These are phyloP conservation scores for Tryphoninae sp. DNA, from an alignment of 2,888 invertebrate species.

Conservation along the genomic window DNA sequence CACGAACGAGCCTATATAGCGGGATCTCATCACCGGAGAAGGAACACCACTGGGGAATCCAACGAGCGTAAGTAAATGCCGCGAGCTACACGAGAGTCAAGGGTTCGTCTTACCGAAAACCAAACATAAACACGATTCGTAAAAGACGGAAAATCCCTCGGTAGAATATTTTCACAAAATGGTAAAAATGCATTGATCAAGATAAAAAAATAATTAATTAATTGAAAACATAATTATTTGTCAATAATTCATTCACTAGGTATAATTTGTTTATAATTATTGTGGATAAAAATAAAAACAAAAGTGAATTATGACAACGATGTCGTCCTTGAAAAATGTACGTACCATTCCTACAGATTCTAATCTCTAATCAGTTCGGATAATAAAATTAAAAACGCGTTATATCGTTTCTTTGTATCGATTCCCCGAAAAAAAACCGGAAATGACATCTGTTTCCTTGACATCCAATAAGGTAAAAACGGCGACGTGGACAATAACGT, in stretches of 20 bases:
- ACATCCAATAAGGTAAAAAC: slow-evolving; percentile 21
- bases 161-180: background rate
- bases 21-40: slow-evolving; percentile 40
- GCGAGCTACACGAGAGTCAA: slow-evolving; percentile 1
- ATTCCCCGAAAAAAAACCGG: slow-evolving; percentile 6
- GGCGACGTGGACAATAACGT: background rate
- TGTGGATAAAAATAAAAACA: too few relatives aligned
- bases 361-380: background rate
- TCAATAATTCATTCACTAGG: too few relatives aligned
- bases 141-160: background rate
- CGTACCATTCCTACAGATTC: background rate
- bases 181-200: too few relatives aligned
- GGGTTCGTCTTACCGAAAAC: background rate
- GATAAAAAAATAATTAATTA: too few relatives aligned
- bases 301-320: too few relatives aligned
- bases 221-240: too few relatives aligned
- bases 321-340: too few relatives aligned
- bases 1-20: slow-evolving; percentile 43
- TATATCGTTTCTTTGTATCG: background rate
- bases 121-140: background rate
- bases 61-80: slow-evolving; percentile 4
- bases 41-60: slow-evolving; percentile 1
- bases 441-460: slow-evolving; percentile 43
- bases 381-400: background rate
- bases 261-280: too few relatives aligned